Conservation (phyloP, 2,888 invertebrate species). For the Synanthedon formicaeformis region DNA sequence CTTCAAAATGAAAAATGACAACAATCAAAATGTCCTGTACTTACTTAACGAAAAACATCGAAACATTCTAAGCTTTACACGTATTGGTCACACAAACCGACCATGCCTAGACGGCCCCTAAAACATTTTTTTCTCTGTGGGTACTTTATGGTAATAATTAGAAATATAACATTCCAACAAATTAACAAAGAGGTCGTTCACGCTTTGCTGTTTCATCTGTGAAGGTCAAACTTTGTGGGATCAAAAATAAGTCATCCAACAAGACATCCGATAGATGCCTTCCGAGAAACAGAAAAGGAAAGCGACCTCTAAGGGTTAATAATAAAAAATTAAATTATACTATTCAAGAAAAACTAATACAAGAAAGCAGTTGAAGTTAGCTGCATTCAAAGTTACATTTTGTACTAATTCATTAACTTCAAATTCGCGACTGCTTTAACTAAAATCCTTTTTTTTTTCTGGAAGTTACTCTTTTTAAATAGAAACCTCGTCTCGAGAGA, state of each 20-base stretch:
- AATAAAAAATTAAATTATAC: constrained; percentile 38
- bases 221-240: too few relatives aligned
- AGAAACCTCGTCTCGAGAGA: too few relatives aligned
- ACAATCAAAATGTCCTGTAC: neutral
- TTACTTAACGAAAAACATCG: neutral
- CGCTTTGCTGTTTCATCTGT: constrained; percentile 2
- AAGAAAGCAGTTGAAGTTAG: constrained; percentile 10
- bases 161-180: constrained; percentile 50
- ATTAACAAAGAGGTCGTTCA: constrained; percentile 11
- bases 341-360: constrained; percentile 38
- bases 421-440: constrained; percentile 14
- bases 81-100: neutral
- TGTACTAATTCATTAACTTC: constrained; percentile 36
- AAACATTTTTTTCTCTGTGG: neutral
- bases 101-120: neutral
- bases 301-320: constrained; percentile 38
- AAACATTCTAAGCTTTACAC: neutral
- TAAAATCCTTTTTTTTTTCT: neutral
- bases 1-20: constrained; percentile 4
- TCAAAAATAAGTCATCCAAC: too few relatives aligned
- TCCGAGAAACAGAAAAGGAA: constrained; percentile 16
- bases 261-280: too few relatives aligned
- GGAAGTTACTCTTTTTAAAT: neutral
- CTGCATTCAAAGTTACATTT: constrained; percentile 25
- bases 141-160: constrained; percentile 3